phyloP scores from a whole-genome alignment of 1,140 invertebrate species.

The Pygmarrhopalites habei region DNA sequence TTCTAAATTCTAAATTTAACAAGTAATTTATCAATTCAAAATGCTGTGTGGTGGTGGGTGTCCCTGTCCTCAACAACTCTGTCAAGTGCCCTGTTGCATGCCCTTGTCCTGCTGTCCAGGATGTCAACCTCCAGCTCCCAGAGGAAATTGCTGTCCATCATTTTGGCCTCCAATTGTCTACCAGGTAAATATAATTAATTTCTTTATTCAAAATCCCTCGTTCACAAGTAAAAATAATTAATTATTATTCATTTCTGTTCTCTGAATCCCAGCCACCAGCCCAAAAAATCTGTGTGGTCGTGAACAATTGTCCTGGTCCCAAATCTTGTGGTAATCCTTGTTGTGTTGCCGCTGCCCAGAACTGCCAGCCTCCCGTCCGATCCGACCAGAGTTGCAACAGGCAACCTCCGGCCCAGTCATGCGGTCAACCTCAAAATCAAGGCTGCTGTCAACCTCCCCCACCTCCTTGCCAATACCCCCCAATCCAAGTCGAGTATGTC shows the following conservation, averaged over 20 bases:
- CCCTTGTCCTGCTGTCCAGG: neutral
- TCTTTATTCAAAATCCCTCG: no score
- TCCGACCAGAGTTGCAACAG: no score
- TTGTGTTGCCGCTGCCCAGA: no score
- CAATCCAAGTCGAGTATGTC: no score
- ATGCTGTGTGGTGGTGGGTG: neutral
- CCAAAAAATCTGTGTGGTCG: slow-evolving; percentile 1
- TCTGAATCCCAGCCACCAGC: neutral
- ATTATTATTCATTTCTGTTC: no score
- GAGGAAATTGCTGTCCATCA: neutral
- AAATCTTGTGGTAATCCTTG: neutral
- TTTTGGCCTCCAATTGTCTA: neutral
- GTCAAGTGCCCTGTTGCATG: neutral
- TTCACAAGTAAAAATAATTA: no score
- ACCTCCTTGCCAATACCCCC: neutral
- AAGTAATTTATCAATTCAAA: neutral
- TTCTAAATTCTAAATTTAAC: neutral
- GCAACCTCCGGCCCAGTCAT: no score
- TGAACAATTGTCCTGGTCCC: neutral
- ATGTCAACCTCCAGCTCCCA: neutral
- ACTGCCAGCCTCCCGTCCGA: no score
- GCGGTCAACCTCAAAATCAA: no score
- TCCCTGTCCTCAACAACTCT: neutral
- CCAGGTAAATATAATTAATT: no score
- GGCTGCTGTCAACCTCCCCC: neutral